A percentile compares a stretch with the other conserved stretches of the same genome.
phyloP scores from a whole-genome alignment of 2,888 invertebrate genomes.

The Furcula furcula region DNA sequence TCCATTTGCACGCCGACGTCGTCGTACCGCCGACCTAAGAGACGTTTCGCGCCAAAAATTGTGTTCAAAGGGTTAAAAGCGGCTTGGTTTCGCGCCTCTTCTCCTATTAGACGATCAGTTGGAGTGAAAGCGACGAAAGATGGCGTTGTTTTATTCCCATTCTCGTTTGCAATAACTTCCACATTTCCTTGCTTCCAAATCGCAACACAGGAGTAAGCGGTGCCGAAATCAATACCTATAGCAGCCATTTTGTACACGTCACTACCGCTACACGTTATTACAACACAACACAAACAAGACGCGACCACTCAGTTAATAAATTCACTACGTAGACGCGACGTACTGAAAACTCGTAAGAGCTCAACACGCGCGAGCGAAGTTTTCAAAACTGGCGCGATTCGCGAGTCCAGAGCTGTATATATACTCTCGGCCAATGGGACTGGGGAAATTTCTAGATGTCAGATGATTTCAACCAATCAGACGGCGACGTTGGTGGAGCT shows the following conservation, averaged over 20 bases:
- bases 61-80: constrained; percentile 55
- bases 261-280: not conserved
- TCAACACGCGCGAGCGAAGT: constrained; percentile 5
- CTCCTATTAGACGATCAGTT: constrained; percentile 53
- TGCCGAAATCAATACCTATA: constrained; percentile 66
- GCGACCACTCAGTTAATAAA: no score
- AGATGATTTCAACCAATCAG: constrained; percentile 45
- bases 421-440: constrained; percentile 50
- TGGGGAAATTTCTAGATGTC: constrained; percentile 47
- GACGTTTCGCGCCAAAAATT: constrained; percentile 55
- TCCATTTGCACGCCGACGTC: constrained; percentile 59
- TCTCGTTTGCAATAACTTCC: constrained; percentile 59
- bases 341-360: no score
- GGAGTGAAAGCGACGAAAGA: constrained; percentile 60
- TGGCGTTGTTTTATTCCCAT: constrained; percentile 57
- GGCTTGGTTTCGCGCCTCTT: constrained; percentile 57
- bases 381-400: constrained; percentile 27
- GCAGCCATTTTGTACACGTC: constrained; percentile 45
- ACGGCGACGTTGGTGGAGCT: constrained; percentile 26
- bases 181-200: constrained; percentile 53
- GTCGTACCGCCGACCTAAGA: constrained; percentile 57
- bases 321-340: no score
- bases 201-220: constrained; percentile 58
- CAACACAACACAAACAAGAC: no score
- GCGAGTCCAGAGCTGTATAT: constrained; percentile 40